Base-by-base conservation (phyloP, 2,888 invertebrate species). In the Eulithis testata region DNA sequence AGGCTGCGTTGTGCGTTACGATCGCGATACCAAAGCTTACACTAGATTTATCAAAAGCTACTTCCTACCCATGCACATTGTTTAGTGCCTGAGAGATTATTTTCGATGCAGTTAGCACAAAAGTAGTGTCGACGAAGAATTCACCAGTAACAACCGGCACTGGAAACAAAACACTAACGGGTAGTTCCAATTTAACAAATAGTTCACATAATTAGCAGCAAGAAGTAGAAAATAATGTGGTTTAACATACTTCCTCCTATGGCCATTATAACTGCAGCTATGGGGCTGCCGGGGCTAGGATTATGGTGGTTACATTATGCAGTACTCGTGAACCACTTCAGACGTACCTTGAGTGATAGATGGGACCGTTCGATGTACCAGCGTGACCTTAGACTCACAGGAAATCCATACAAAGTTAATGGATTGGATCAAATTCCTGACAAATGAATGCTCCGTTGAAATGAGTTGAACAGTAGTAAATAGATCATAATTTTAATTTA, bases 371-470 rank as follows among this genome's bases (percentile, higher is more conserved):
- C 85, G 0, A 82, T 93, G 72, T 96, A 96, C 81, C 93, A 94
- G 70, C 93, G 96, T 70, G 96, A 96, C 76, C 75, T 81, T 66
- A 89, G 95, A 77, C 77, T 96, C 54, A 94, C 94, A 63, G 94
- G 94, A 59, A 90, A 94, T 82, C 94, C 95, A 8, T 96, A 96
- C 80, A 85, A 90, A 69, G 87, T 94, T 70, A 93, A 92, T 78
- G 95, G 95, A 11, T 88, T 95, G 76, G 94, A 95, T 56, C 67
- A 87, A 51, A 93, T 95, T 77, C 93, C 94, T 56, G 95, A 95
- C 47, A 74, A 85, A 58, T 76, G 61, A 73, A 62, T 36, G 51
- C 11, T 21, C 11, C 63, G 52, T 55, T 64, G 66, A 64, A 21
- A 21, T 1, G 21, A 21, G 21, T 21, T 45, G 49, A 60, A 61